phyloP scores from a whole-genome alignment of 2,888 invertebrate species.

The Parnassius glacialis region DNA sequence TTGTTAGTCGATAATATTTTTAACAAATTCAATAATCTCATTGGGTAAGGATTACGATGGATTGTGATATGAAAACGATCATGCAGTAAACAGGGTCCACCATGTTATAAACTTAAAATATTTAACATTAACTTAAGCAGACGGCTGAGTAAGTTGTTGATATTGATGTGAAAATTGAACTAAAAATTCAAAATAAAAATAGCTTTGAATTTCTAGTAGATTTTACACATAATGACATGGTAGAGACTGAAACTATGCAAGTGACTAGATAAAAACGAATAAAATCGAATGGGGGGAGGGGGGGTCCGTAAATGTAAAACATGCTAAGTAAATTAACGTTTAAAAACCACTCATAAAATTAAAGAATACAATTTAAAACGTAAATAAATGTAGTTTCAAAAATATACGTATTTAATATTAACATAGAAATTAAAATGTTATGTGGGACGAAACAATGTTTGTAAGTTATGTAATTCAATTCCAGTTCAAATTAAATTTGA shows the following conservation, averaged over 20 bases:
- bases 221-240: constrained; percentile 11
- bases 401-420: no score
- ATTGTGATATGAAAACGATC: constrained; percentile 47
- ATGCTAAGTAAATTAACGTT: constrained; percentile 26
- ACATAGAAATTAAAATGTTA: no score
- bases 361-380: constrained; percentile 12
- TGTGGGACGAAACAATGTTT: no score
- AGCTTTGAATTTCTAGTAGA: no score
- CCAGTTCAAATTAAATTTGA: no score
- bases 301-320: constrained; percentile 25
- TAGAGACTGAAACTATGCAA: constrained; percentile 21
- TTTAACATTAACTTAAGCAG: no score
- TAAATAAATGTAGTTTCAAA: constrained; percentile 18
- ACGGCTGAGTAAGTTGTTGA: no score
- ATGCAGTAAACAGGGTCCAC: constrained; percentile 50
- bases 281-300: constrained; percentile 28
- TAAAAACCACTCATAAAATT: constrained; percentile 3
- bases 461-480: no score
- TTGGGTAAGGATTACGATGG: constrained; percentile 49
- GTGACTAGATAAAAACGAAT: constrained; percentile 31
- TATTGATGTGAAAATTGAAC: no score
- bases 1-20: constrained; percentile 33
- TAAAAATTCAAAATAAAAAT: no score
- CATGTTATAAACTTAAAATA: constrained; percentile 23
- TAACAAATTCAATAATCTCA: constrained; percentile 25